Conservation (phyloP, 2,113 vertebrate species). For the Xenopus tropicalis region DNA sequence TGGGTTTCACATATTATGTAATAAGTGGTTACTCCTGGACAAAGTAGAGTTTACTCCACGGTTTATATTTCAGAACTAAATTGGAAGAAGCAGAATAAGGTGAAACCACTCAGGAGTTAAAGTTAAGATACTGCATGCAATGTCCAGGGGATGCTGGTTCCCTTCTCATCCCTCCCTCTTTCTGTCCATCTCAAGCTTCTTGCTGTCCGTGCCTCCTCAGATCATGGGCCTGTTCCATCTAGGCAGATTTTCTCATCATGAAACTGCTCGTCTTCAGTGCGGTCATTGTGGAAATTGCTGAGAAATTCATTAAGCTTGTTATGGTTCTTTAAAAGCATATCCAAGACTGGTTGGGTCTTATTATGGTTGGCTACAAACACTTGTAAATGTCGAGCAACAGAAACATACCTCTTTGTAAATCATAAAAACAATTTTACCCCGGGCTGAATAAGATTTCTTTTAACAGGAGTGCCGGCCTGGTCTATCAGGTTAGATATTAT, state of each 20-base stretch:
- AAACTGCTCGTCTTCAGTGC: constrained; percentile 95
- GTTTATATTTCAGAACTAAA: constrained; percentile 59
- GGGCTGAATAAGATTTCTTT: too few relatives aligned
- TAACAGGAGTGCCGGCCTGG: too few relatives aligned
- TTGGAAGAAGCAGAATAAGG: constrained; percentile 60
- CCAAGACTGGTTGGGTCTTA: constrained; percentile 94
- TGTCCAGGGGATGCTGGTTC: constrained; percentile 65
- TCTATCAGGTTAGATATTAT: too few relatives aligned
- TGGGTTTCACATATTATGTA: too few relatives aligned
- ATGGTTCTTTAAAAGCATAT: constrained; percentile 97
- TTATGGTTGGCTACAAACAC: constrained; percentile 95
- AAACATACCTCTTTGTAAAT: too few relatives aligned
- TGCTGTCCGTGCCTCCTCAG: constrained; percentile 91
- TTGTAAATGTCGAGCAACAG: constrained; percentile 53
- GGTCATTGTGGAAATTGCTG: constrained; percentile 96
- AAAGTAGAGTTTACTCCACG: constrained; percentile 79
- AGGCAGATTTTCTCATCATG: constrained; percentile 98
- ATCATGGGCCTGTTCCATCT: constrained; percentile 98
- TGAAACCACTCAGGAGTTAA: constrained; percentile 73
- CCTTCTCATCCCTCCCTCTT: constrained; percentile 59
- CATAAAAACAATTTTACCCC: too few relatives aligned
- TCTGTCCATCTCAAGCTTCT: constrained; percentile 76
- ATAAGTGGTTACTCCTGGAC: constrained; percentile 52
- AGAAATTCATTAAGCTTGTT: constrained; percentile 96
- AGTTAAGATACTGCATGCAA: constrained; percentile 52